These are phyloP conservation scores for Hypomecis atomaria DNA, from an alignment of 2,888 invertebrate genomes.

Conservation along the genomic window DNA sequence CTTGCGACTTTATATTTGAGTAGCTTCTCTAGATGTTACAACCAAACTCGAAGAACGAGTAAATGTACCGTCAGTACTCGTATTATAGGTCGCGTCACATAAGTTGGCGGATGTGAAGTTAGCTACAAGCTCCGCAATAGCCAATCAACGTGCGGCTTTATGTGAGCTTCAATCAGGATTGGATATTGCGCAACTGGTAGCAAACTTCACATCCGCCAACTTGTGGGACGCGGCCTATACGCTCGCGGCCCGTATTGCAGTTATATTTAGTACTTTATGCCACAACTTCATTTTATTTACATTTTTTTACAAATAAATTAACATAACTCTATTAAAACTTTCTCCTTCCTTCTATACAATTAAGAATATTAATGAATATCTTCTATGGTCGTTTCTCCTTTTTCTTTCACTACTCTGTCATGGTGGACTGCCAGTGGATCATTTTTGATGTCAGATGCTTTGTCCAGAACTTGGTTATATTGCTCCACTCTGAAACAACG, in stretches of 20 bases:
- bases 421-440: constrained; percentile 68
- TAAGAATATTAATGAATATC: constrained; percentile 40
- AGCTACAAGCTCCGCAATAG: too few species aligned
- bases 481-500: constrained; percentile 64
- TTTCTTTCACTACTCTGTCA: constrained; percentile 55
- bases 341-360: background rate
- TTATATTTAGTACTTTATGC: too few species aligned
- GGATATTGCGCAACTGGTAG: too few species aligned
- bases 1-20: too few species aligned
- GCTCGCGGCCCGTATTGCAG: background rate
- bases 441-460: constrained; percentile 62
- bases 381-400: constrained; percentile 56
- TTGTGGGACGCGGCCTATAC: too few species aligned
- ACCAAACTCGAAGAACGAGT: too few species aligned
- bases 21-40: too few species aligned
- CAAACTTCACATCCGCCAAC: too few species aligned
- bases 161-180: too few species aligned
- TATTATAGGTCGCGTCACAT: background rate
- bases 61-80: too few species aligned
- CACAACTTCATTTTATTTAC: constrained; percentile 25
- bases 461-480: constrained; percentile 65
- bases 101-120: too few species aligned
- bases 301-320: constrained; percentile 24
- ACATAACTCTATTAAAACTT: background rate
- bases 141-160: too few species aligned